Evolutionary conservation across 1,140 invertebrate species (phyloP).

Genomic region (Scaptodrosophila lebanonensis): DNA sequence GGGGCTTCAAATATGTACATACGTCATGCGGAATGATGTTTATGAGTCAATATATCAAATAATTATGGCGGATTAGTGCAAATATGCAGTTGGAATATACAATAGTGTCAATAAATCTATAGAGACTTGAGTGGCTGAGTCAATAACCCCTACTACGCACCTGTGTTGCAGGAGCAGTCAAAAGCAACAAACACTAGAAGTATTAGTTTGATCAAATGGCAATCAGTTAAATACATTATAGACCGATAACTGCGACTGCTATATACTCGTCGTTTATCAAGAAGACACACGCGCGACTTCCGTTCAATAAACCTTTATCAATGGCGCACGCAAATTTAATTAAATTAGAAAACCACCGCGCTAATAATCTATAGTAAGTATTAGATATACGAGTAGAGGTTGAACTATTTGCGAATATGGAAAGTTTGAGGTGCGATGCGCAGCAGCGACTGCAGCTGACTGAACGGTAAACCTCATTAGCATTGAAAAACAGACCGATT

Average conservation of each 20-base stretch:
- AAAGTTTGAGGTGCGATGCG: constrained; percentile 37
- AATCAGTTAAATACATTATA: constrained; percentile 37
- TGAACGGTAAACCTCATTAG: constrained; percentile 43
- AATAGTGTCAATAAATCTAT: too few species aligned
- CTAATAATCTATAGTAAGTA: constrained; percentile 5
- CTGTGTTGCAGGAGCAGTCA: constrained; percentile 31
- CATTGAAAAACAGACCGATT: constrained; percentile 48
- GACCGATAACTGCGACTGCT: neutral
- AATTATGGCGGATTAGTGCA: too few species aligned
- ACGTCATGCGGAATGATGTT: too few species aligned
- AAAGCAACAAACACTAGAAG: constrained; percentile 20
- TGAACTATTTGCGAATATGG: constrained; percentile 3
- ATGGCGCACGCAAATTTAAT: constrained; percentile 43
- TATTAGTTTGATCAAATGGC: constrained; percentile 17
- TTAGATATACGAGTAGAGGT: constrained; percentile 1
- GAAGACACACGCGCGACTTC: constrained; percentile 24
- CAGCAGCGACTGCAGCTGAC: constrained; percentile 59
- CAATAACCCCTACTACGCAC: constrained; percentile 40
- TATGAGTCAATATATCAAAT: too few species aligned
- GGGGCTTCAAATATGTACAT: too few species aligned
- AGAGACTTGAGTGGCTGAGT: too few species aligned
- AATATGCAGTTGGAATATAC: too few species aligned
- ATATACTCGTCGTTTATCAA: constrained; percentile 18
- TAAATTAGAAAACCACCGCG: constrained; percentile 19
- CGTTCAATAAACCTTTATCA: constrained; percentile 30